Evolutionary conservation across 2,113 vertebrate genomes (phyloP), one percentile per base, ranked within the genome.

Genomic region (Acanthisitta chloris): DNA sequence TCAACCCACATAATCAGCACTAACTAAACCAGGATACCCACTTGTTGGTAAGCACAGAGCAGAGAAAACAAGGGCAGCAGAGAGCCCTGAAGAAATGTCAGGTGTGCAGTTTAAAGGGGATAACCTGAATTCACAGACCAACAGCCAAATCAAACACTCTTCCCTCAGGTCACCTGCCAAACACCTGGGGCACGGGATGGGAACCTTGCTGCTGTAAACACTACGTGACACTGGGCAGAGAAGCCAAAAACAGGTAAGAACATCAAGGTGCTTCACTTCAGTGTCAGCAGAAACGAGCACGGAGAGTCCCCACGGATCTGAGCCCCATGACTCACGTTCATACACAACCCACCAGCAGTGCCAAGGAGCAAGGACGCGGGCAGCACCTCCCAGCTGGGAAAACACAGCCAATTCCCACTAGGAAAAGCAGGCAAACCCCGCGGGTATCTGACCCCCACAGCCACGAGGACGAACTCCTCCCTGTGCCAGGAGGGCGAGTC

Each of bases 381-480:
- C 0, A 36, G 36, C 61, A 33, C 40, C 58, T 45, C 40, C 58
- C 49, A 8, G 34, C 45, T 2, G 2, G 59, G 45, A 16, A 21
- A 49, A 12, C 70, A 38, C 40, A 14, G 7, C 1, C 1, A 2
- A 58, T 34, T 58, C 55, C 55, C 23, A 33, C 12, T 57, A 33
- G 59, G 9, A 40, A 42, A 40, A 28, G 21, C 36, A 6, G 9
- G 8, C 31, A 42, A 23, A 45, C 5, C 1, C 73, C 55, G 5
- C 4, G 4, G 4, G 25, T 2, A 11, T 2, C 33, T 1, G 6
- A 1, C 55, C 48, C 6, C 16, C 1, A 0, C 57, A 6, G 16
- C 29, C 1, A 20, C 8, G 12, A 38, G 58, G 42, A 14, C 5
- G 9, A 14, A 42, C 91, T 87, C 81, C 77, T 84, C 78, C 7